phyloP scores from a whole-genome alignment of 2,113 vertebrate species.

The Eleginops maclovinus region DNA sequence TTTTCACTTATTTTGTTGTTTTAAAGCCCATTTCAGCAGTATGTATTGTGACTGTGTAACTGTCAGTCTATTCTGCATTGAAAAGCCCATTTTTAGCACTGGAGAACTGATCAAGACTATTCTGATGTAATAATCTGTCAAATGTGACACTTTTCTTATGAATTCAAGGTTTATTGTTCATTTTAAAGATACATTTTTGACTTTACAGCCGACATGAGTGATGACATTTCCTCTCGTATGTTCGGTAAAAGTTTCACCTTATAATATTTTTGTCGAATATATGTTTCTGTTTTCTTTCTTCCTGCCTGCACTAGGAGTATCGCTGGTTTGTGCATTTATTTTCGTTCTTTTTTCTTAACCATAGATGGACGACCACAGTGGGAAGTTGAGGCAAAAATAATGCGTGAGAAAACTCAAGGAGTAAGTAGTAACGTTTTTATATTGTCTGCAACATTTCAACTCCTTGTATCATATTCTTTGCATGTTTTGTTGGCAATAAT shows the following conservation, averaged over 20 bases:
- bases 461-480: background rate
- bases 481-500: background rate
- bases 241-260: too few relatives aligned
- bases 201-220: background rate
- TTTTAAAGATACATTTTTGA: background rate
- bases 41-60: too few relatives aligned
- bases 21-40: too few relatives aligned
- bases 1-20: too few relatives aligned
- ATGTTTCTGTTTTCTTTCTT: background rate
- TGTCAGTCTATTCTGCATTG: background rate
- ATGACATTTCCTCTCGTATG: too few relatives aligned
- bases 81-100: background rate
- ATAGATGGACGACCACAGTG: conserved; percentile 97
- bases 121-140: background rate
- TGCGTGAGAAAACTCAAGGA: conserved; percentile 94
- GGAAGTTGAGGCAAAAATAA: conserved; percentile 98
- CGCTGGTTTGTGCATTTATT: background rate
- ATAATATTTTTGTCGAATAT: background rate
- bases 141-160: background rate
- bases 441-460: background rate
- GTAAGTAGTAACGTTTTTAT: conserved; percentile 82
- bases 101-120: background rate
- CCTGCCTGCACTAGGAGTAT: background rate
- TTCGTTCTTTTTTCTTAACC: background rate
- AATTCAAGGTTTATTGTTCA: background rate